phyloP scores from a whole-genome alignment of 2,113 vertebrate species.

The Mastomys natalensis region DNA sequence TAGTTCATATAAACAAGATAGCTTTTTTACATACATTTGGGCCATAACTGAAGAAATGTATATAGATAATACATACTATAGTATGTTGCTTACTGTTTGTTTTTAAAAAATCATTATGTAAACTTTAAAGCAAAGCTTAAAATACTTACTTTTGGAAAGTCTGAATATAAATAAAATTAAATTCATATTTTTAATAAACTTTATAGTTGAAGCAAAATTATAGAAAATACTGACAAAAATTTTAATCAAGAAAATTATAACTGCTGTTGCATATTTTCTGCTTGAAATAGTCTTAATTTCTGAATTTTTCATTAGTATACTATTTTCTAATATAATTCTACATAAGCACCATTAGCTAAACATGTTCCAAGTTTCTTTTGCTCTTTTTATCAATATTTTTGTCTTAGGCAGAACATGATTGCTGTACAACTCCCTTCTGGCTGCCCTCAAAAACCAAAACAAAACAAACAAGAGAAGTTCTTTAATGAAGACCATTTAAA shows the following conservation, averaged over 20 bases:
- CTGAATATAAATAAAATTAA: constrained; percentile 44
- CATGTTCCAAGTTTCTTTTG: neutral
- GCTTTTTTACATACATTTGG: constrained; percentile 40
- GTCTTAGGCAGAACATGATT: neutral
- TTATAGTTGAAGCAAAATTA: constrained; percentile 29
- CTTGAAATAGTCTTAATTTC: constrained; percentile 24
- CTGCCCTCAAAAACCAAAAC: neutral
- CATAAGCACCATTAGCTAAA: neutral
- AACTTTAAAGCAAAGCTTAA: constrained; percentile 46
- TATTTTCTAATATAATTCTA: constrained; percentile 39
- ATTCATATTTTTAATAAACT: neutral
- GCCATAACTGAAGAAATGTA: neutral
- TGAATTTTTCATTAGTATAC: neutral
- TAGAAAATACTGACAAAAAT: neutral
- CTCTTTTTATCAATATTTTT: neutral
- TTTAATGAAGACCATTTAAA: constrained; percentile 2
- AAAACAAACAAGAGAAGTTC: neutral
- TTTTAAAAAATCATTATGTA: constrained; percentile 37
- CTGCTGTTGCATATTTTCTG: neutral
- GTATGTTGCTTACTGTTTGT: neutral
- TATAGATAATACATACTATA: constrained; percentile 10
- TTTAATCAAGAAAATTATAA: neutral
- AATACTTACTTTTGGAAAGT: constrained; percentile 12
- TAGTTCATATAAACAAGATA: constrained; percentile 22
- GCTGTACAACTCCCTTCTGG: neutral